Conservation (phyloP, 2,797 vertebrate genomes). For the Protonibea diacanthus region DNA sequence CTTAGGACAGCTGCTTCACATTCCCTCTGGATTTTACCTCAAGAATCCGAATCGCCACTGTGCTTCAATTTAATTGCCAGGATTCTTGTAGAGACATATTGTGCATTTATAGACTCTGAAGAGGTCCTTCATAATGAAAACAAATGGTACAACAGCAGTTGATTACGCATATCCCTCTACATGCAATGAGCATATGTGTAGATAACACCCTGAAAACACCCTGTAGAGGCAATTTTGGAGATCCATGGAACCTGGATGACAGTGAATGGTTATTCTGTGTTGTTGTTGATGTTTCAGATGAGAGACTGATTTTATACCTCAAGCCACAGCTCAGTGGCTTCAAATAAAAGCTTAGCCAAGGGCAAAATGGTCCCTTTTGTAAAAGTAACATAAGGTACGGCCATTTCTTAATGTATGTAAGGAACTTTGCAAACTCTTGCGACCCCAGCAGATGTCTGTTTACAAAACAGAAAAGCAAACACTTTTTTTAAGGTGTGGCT, state of each 20-base stretch:
- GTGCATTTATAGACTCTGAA: conserved; percentile 7
- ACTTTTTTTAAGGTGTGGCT: background rate
- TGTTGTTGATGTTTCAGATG: conserved; percentile 6
- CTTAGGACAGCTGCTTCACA: conserved; percentile 29
- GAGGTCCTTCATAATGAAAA: conserved; percentile 3
- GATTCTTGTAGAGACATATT: conserved; percentile 3
- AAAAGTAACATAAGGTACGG: background rate
- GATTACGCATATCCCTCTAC: background rate
- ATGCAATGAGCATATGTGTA: background rate
- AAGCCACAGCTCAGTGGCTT: background rate
- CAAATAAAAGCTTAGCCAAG: background rate
- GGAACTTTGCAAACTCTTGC: background rate
- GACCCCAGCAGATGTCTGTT: background rate
- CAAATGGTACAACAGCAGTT: conserved; percentile 1
- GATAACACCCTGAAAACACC: background rate
- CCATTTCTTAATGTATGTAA: background rate
- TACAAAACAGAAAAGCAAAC: background rate
- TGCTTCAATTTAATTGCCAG: background rate
- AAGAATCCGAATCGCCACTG: conserved; percentile 15
- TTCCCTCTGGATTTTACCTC: conserved; percentile 35
- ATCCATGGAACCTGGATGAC: background rate
- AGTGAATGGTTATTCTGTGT: background rate
- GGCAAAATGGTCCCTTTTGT: background rate
- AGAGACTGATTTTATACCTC: background rate
- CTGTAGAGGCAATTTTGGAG: background rate